These are phyloP conservation scores for Acronicta leporina DNA, from an alignment of 2,888 invertebrate species.

Conservation along the genomic window DNA sequence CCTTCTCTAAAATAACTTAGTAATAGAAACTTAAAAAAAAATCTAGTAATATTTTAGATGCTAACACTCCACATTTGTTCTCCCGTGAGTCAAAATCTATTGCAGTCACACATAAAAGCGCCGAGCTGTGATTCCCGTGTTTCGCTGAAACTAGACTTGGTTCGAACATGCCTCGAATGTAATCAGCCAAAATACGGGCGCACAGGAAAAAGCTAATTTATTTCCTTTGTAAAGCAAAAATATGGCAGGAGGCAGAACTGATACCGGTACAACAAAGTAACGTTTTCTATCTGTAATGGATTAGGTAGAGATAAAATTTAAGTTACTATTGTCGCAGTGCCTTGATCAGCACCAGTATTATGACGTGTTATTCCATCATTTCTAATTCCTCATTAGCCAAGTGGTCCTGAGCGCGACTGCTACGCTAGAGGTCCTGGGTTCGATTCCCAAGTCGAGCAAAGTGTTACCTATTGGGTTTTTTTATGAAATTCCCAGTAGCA, in stretches of 20 bases:
- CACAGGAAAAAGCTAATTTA: constrained; percentile 9
- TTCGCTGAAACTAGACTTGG: constrained; percentile 31
- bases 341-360: no score
- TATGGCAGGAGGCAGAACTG: constrained; percentile 4
- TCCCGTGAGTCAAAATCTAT: constrained; percentile 26
- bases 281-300: not conserved
- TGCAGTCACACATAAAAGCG: constrained; percentile 29
- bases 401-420: no score
- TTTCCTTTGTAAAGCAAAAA: constrained; percentile 17
- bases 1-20: no score
- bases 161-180: constrained; percentile 41
- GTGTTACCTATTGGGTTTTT: no score
- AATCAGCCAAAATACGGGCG: constrained; percentile 32
- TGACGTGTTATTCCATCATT: no score
- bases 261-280: not conserved
- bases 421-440: no score
- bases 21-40: not conserved
- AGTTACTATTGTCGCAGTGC: not conserved
- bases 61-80: constrained; percentile 6
- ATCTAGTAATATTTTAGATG: constrained; percentile 22
- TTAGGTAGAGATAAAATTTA: not conserved
- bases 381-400: no score
- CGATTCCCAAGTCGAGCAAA: no score
- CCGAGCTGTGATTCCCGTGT: constrained; percentile 38
- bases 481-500: no score